Conservation (phyloP, 2,888 invertebrate species). For the Cantharis lateralis region DNA sequence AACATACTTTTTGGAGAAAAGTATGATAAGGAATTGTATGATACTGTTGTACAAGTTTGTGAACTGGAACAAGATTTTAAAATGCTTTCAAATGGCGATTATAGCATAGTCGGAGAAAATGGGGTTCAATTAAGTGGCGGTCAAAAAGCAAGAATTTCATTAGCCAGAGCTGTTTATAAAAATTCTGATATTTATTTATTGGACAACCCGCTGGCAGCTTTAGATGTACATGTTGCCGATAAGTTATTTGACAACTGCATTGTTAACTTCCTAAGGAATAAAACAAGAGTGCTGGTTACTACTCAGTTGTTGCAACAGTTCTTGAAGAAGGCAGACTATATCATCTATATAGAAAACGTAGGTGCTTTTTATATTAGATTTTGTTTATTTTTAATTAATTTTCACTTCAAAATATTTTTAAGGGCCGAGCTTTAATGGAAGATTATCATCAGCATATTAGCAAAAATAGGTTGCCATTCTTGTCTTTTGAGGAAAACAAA, state of each 20-base stretch:
- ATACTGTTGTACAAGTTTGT: constrained; percentile 62
- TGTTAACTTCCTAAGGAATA: constrained; percentile 58
- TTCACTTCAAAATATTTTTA: too few species aligned
- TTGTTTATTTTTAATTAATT: too few species aligned
- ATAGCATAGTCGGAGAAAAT: constrained; percentile 67
- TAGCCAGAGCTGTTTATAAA: constrained; percentile 78
- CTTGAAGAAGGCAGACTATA: constrained; percentile 60
- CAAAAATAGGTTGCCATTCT: too few species aligned
- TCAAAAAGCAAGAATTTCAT: constrained; percentile 77
- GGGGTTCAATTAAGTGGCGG: constrained; percentile 81
- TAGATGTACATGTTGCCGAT: constrained; percentile 77
- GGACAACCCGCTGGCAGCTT: constrained; percentile 81
- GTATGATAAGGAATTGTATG: constrained; percentile 56
- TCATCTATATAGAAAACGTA: constrained; percentile 59
- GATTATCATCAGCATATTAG: too few species aligned
- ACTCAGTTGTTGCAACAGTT: constrained; percentile 70
- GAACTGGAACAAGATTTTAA: constrained; percentile 68
- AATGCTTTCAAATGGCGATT: constrained; percentile 61
- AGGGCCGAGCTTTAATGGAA: too few species aligned
- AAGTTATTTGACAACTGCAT: constrained; percentile 78
- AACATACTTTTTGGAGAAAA: constrained; percentile 71
- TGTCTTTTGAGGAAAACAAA: too few species aligned
- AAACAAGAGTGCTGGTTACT: constrained; percentile 71
- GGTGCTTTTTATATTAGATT: too few species aligned
- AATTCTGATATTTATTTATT: constrained; percentile 76